phyloP scores from a whole-genome alignment of 2,888 invertebrate species.

The Amphipyra tragopoginis region DNA sequence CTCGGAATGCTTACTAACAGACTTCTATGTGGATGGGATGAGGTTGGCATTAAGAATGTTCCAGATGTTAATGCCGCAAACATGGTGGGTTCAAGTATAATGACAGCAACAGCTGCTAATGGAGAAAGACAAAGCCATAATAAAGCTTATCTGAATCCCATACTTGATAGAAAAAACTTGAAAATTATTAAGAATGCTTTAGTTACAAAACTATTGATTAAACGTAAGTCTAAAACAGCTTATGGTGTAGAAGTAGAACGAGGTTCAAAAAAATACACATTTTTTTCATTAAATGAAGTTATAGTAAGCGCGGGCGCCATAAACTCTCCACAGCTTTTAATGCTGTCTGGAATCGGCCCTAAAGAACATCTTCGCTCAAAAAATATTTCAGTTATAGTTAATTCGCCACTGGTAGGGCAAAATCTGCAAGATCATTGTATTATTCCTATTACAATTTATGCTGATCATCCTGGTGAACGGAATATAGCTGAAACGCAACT shows the following conservation, averaged over 20 bases:
- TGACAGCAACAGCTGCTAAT: slow-evolving; percentile 80
- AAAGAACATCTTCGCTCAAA: slow-evolving; percentile 72
- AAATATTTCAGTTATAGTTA: slow-evolving; percentile 73
- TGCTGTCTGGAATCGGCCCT: slow-evolving; percentile 88
- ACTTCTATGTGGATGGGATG: slow-evolving; percentile 77
- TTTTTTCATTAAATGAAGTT: slow-evolving; percentile 77
- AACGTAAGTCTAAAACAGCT: slow-evolving; percentile 2
- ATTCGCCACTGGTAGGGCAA: slow-evolving; percentile 84
- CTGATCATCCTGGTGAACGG: slow-evolving; percentile 65
- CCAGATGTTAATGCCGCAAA: slow-evolving; percentile 80
- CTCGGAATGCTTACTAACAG: slow-evolving; percentile 67
- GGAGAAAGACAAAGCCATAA: slow-evolving; percentile 89
- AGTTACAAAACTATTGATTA: slow-evolving; percentile 35
- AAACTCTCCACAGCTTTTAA: slow-evolving; percentile 85
- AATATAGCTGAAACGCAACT: slow-evolving; percentile 63
- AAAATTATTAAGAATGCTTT: slow-evolving; percentile 64
- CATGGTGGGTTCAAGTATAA: slow-evolving; percentile 82
- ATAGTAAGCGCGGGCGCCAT: slow-evolving; percentile 84
- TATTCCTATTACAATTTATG: slow-evolving; percentile 76
- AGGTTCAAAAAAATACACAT: slow-evolving; percentile 15
- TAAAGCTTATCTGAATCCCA: slow-evolving; percentile 84
- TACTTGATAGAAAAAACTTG: slow-evolving; percentile 68
- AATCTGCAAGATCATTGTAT: slow-evolving; percentile 89
- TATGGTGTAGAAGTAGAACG: slow-evolving; percentile 29
- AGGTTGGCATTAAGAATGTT: slow-evolving; percentile 79